Percentiles rank a stretch among this genome's conserved stretches.
Conservation (phyloP, 2,888 invertebrate genomes). For the Alcis repandata region DNA sequence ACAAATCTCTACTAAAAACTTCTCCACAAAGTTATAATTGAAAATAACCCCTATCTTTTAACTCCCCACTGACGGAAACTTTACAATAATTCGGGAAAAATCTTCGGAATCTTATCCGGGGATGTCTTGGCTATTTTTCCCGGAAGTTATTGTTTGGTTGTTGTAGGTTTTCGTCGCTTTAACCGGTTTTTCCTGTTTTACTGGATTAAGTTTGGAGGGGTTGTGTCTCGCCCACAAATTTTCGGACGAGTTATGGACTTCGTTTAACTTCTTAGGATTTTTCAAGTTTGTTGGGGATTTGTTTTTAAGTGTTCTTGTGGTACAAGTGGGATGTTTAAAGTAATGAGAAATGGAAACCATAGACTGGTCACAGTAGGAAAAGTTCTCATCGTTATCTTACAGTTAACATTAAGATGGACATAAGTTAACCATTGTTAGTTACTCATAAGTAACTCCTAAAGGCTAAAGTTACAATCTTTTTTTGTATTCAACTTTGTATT, state of each 20-base stretch:
- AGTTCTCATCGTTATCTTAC: no score
- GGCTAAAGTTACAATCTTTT: no score
- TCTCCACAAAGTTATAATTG: slow-evolving; percentile 44
- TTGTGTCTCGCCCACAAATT: slow-evolving; percentile 32
- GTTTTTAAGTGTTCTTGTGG: neutral
- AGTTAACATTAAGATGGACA: no score
- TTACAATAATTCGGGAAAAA: slow-evolving; percentile 34
- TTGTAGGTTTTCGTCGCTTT: slow-evolving; percentile 3
- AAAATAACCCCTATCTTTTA: slow-evolving; percentile 41
- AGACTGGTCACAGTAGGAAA: no score
- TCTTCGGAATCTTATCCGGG: neutral
- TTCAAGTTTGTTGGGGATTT: neutral
- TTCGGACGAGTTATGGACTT: slow-evolving; percentile 22
- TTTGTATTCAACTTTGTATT: no score
- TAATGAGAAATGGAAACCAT: neutral
- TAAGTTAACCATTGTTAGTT: no score
- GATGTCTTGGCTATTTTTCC: neutral
- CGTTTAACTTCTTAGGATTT: slow-evolving; percentile 8
- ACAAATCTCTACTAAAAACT: slow-evolving; percentile 25
- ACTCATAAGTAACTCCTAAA: no score
- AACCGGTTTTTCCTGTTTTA: slow-evolving; percentile 15
- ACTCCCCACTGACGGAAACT: slow-evolving; percentile 35
- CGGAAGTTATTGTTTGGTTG: slow-evolving; percentile 16
- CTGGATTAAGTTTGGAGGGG: slow-evolving; percentile 30
- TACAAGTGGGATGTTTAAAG: neutral